Base-by-base conservation (phyloP, 2,113 vertebrate genomes). In the Mola mola region DNA sequence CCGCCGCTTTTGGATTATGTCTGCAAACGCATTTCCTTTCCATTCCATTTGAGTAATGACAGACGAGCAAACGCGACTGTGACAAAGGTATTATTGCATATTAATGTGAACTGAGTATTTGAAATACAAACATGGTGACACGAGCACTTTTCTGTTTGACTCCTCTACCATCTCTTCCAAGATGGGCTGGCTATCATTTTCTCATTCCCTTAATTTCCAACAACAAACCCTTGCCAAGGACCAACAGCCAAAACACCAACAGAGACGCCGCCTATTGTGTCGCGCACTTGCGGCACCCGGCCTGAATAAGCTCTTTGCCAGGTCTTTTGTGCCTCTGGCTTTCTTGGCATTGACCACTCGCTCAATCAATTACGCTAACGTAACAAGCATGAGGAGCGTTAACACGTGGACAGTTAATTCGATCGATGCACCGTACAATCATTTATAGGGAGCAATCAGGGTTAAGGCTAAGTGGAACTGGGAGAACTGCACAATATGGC, bases 321-420 rank as follows among this genome's bases (percentile, higher is more conserved):
- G 66, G 58, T 57, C 59, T 63, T 75, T 64, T 53, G 40, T 62
- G 84, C 82, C 63, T 73, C 59, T 59, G 81, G 86, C 72, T 77
- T 50, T 76, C 76, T 77, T 89, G 84, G 84, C 84, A 62, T 61
- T 4, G 34, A 62, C 48, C 67, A 78, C 68, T 47, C 19, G 4
- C 64, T 79, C 78, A 88, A 86, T 88, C 87, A 88, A 81, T 89
- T 90, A 88, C 86, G 80, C 60, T 83, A 83, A 89, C 88, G 72
- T 55, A 17, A 75, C 57, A 44, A 85, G 79, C 75, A 81, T 74
- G 72, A 84, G 62, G 76, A 72, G 66, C 47, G 46, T 58, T 71
- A 61, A 75, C 67, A 79, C 79, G 78, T 69, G 77, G 72, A 50
- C 22, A 24, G 58, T 64, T 82, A 53, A 80, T 72, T 78, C 46